Evolutionary conservation across 2,888 invertebrate species (phyloP).

Genomic region (Drosophila barbarae): DNA sequence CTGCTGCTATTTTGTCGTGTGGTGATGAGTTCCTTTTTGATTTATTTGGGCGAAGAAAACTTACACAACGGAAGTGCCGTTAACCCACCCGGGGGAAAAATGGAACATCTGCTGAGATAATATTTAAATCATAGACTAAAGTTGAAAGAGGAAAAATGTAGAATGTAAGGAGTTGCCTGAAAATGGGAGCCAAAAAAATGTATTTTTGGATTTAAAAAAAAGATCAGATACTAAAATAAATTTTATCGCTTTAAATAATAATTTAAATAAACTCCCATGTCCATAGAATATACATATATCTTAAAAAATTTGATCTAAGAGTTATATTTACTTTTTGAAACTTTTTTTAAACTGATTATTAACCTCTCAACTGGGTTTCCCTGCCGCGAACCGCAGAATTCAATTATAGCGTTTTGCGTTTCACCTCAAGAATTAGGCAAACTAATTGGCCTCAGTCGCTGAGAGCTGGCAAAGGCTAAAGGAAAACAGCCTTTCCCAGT

Average conservation of each 20-base stretch:
- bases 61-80: conserved; percentile 15
- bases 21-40: conserved; percentile 61
- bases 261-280: neutral
- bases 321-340: neutral
- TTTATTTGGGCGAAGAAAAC: conserved; percentile 45
- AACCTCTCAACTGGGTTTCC: conserved; percentile 1
- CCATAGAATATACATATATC: neutral
- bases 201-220: neutral
- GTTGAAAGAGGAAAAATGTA: neutral
- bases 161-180: neutral
- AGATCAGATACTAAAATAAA: neutral
- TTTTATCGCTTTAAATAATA: neutral
- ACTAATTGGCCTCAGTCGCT: conserved; percentile 55
- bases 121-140: conserved; percentile 22
- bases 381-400: conserved; percentile 14
- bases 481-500: conserved; percentile 18
- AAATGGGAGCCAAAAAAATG: neutral
- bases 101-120: conserved; percentile 25
- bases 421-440: conserved; percentile 60
- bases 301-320: neutral
- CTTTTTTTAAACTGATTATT: conserved; percentile 12
- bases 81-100: conserved; percentile 8
- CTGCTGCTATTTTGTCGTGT: conserved; percentile 47
- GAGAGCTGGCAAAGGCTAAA: conserved; percentile 6
- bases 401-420: conserved; percentile 40